These are phyloP conservation scores for Eupeodes latifasciatus DNA, from an alignment of 2,888 invertebrate species.

Conservation along the genomic window DNA sequence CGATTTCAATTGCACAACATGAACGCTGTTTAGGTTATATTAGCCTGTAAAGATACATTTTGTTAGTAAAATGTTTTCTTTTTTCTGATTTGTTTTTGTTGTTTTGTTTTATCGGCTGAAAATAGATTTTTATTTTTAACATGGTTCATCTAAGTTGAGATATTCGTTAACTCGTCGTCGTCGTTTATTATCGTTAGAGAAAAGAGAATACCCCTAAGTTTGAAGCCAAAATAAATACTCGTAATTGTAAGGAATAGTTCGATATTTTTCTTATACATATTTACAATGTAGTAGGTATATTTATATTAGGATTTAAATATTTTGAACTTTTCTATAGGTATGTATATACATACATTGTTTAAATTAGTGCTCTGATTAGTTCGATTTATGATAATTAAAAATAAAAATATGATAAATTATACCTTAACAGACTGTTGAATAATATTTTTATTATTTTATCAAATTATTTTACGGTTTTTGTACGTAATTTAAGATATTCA, in stretches of 20 bases:
- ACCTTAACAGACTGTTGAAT: neutral
- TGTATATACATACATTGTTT: neutral
- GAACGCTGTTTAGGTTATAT: conserved; percentile 66
- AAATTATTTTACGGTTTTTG: too few species aligned
- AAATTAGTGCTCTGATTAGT: neutral
- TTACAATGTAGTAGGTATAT: neutral
- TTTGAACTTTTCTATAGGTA: conserved; percentile 1
- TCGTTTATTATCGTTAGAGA: conserved; percentile 7
- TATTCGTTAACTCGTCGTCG: conserved; percentile 63
- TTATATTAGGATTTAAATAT: conserved; percentile 11
- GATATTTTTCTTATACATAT: conserved; percentile 22
- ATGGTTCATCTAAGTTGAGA: conserved; percentile 67
- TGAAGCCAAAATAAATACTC: conserved; percentile 4
- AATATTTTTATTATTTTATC: too few species aligned
- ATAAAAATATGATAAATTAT: neutral
- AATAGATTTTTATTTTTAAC: conserved; percentile 75
- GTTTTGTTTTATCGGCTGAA: conserved; percentile 59
- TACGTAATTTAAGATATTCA: too few species aligned
- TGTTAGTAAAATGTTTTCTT: conserved; percentile 26
- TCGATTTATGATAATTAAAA: neutral
- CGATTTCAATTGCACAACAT: conserved; percentile 44
- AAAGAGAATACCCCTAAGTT: conserved; percentile 44
- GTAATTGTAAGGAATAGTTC: conserved; percentile 52
- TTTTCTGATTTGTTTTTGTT: conserved; percentile 34
- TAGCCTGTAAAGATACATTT: conserved; percentile 51